These are phyloP conservation scores for Mesochorus sp. DNA, from an alignment of 2,888 invertebrate genomes.

Conservation along the genomic window DNA sequence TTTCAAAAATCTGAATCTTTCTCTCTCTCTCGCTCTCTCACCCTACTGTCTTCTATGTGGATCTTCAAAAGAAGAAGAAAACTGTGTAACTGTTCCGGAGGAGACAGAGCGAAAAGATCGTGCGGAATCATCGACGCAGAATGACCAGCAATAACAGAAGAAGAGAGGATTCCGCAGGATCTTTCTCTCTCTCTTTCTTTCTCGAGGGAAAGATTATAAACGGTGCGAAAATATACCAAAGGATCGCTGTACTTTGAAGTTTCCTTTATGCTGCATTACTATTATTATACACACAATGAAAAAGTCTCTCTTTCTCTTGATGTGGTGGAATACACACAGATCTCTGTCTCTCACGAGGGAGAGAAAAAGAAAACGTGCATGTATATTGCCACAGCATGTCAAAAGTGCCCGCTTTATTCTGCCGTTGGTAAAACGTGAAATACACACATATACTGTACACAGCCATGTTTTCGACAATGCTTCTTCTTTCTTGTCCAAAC, in stretches of 20 bases:
- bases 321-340: not conserved
- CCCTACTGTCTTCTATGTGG: not conserved
- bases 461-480: constrained; percentile 42
- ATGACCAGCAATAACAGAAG: constrained; percentile 53
- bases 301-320: no score
- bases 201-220: constrained; percentile 47
- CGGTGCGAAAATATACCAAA: constrained; percentile 40
- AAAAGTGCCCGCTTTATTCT: constrained; percentile 33
- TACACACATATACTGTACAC: constrained; percentile 12
- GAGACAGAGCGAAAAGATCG: constrained; percentile 9
- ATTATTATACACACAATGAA: not conserved
- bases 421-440: not conserved
- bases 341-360: not conserved
- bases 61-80: not conserved
- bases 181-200: no score
- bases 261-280: constrained; percentile 13
- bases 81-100: not conserved
- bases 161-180: constrained; percentile 37
- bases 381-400: constrained; percentile 24
- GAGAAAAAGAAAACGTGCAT: constrained; percentile 13
- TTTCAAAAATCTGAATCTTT: not conserved
- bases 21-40: not conserved
- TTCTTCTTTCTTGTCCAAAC: constrained; percentile 44
- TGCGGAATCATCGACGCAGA: constrained; percentile 37
- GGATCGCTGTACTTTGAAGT: constrained; percentile 11